These are phyloP conservation scores for Cynodonichthys magdalenae DNA, from an alignment of 2,797 vertebrate genomes.

Conservation along the genomic window DNA sequence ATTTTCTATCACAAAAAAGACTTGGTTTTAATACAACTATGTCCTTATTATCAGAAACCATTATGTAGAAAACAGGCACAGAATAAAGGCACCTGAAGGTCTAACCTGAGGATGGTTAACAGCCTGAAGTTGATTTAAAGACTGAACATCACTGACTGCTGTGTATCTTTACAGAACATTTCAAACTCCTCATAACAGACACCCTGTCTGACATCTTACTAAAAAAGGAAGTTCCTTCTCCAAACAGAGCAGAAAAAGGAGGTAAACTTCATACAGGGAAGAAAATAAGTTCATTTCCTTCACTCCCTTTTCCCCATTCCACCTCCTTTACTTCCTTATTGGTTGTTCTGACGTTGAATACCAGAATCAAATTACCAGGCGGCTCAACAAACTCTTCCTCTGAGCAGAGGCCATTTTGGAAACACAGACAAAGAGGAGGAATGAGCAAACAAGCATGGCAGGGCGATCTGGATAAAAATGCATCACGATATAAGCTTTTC, in stretches of 20 bases:
- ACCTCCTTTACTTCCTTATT: conserved; percentile 56
- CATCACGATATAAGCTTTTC: too few species aligned
- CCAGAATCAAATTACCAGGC: conserved; percentile 78
- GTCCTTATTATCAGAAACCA: too few species aligned
- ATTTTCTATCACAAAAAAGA: conserved; percentile 14
- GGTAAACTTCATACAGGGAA: conserved; percentile 69
- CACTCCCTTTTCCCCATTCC: conserved; percentile 26
- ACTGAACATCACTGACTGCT: conserved; percentile 18
- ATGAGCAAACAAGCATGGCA: not conserved
- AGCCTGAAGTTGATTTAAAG: conserved; percentile 7
- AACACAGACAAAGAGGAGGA: conserved; percentile 59
- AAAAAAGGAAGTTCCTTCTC: conserved; percentile 59
- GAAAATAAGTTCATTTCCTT: conserved; percentile 62
- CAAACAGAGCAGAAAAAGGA: conserved; percentile 58
- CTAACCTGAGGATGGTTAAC: not conserved
- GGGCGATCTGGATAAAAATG: too few species aligned
- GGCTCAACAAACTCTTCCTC: conserved; percentile 71
- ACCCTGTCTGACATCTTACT: conserved; percentile 31
- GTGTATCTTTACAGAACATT: conserved; percentile 25
- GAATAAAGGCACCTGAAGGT: not conserved
- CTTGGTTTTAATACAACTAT: too few species aligned
- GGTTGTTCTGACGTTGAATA: conserved; percentile 68
- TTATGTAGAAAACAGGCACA: not conserved
- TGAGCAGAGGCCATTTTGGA: conserved; percentile 80
- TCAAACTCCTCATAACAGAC: conserved; percentile 46